Evolutionary conservation across 2,888 invertebrate species (phyloP).

Genomic region (Zygothrica quintamaculata): DNA sequence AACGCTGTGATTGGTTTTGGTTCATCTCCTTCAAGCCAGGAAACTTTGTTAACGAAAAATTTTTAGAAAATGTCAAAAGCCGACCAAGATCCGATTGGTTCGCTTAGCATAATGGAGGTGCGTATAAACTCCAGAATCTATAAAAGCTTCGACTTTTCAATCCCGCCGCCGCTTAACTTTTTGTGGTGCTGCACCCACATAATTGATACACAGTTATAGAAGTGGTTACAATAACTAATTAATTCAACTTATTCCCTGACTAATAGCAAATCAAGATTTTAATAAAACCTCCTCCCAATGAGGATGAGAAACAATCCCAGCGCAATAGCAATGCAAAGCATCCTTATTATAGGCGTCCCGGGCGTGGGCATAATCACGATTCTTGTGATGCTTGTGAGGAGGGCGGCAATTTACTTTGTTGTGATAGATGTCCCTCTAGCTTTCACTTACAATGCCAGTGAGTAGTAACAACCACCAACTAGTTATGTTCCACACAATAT

Average conservation of each 20-base stretch:
- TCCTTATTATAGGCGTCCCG: slow-evolving; percentile 93
- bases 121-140: slow-evolving; percentile 84
- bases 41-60: slow-evolving; percentile 41
- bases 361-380: slow-evolving; percentile 96
- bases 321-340: slow-evolving; percentile 89
- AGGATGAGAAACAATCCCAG: slow-evolving; percentile 86
- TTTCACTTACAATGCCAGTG: slow-evolving; percentile 98
- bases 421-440: slow-evolving; percentile 97
- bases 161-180: too few species aligned
- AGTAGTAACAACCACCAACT: slow-evolving; percentile 77
- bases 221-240: slow-evolving; percentile 1
- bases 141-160: too few species aligned
- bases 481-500: too few species aligned
- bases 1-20: slow-evolving; percentile 59
- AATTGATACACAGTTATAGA: slow-evolving; percentile 38
- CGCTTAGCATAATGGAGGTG: slow-evolving; percentile 95
- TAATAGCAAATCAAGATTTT: slow-evolving; percentile 93
- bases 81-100: slow-evolving; percentile 91
- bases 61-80: slow-evolving; percentile 86
- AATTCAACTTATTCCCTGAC: slow-evolving; percentile 3
- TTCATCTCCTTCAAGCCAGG: slow-evolving; percentile 57
- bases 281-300: slow-evolving; percentile 95
- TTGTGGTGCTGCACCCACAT: slow-evolving; percentile 3
- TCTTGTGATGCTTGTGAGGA: slow-evolving; percentile 97
- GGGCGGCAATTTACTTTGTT: slow-evolving; percentile 97